Base-by-base conservation (phyloP, 2,888 invertebrate genomes). In the Pachliopta kotzebuea region DNA sequence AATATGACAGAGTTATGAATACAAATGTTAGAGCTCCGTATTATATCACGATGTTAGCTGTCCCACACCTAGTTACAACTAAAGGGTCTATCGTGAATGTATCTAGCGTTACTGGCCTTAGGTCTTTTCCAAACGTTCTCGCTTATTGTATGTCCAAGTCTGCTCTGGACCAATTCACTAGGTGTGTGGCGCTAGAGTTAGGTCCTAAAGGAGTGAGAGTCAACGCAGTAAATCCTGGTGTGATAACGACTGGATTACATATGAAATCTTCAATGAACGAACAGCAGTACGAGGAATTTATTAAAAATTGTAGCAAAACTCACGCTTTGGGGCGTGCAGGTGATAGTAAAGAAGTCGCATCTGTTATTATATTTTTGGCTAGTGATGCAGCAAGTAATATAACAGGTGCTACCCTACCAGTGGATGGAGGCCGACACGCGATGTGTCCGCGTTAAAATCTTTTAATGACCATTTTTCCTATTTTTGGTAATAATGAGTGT, bases 81-180 rank as follows among this genome's bases (percentile, higher is more conserved):
- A 95, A 96, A 83, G 98, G 98, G 23, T 96, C 93, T 73, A 95
- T 98, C 73, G 97, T 99, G 0, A 99, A 98, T 82, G 96, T 99
- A 0, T 98, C 98, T 3, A 98, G 98, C 81, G 97, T 98, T 0
- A 96, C 95, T 74, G 99, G 98, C 11, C 79, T 97, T 31, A 92
- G 98, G 80, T 94, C 98, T 68, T 98, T 98, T 77, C 95, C 98
- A 0, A 96, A 96, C 61, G 95, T 98, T n/a, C 84, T 98, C 62
- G 95, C 98, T 0, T 99, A 99, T 82, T 95, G 95, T 75, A 95
- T 99, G 93, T 97, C 98, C 8, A 99, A 99, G 91, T 93, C 97
- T 53, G 98, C 98, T 7, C 84, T 99, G 9, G 99, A 99, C 88
- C 98, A 99, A 80, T 95, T 99, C 72, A 99, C 99, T 0, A 93